Base-by-base conservation (phyloP, 2,797 vertebrate species). In the Mormyrops attenuatus region DNA sequence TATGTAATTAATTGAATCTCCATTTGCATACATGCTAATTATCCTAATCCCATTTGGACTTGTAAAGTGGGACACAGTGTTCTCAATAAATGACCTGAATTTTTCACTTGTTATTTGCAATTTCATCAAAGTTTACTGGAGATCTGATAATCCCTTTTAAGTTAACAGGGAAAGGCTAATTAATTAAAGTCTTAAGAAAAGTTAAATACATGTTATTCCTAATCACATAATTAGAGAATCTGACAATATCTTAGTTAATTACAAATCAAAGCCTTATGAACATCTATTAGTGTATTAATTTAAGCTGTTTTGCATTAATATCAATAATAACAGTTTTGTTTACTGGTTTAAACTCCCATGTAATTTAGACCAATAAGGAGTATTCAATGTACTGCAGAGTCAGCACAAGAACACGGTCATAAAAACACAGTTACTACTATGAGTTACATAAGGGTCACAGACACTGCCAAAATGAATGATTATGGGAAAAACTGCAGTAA, bases 41-140 rank as follows among this genome's bases (percentile, higher is more conserved):
- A 60, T 90, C 91, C 90, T 89, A 91, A 93, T 95, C 95, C 94
- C 95, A 91, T 92, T 93, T 94, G 94, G 95, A 95, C 94, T 94
- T 93, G 94, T 93, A 95, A 95, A 95, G 94, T 95, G 95, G 95
- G 95, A 93, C 93, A 89, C 94, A 94, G 94, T 95, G 95, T 95
- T 96, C 95, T 96, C 95, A 95, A 96, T 96, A 95, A 94, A 91
- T 95, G 95, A 95, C 96, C 95, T 94, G 95, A 95, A 96, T 96
- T 95, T 95, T 92, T 92, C 90, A 93, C 93, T 95, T 93, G 94
- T 95, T 94, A 96, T 94, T 96, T 94, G 92, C 93, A 92, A 95
- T 96, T 96, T 95, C 94, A 95, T 96, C 95, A 96, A 95, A 96
- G 95, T 96, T 96, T 95, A 95, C 95, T 94, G 93, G 93, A 94